Evolutionary conservation across 2,113 vertebrate species (phyloP), one percentile per base, ranked within the genome.

Genomic region (Alligator sinensis): DNA sequence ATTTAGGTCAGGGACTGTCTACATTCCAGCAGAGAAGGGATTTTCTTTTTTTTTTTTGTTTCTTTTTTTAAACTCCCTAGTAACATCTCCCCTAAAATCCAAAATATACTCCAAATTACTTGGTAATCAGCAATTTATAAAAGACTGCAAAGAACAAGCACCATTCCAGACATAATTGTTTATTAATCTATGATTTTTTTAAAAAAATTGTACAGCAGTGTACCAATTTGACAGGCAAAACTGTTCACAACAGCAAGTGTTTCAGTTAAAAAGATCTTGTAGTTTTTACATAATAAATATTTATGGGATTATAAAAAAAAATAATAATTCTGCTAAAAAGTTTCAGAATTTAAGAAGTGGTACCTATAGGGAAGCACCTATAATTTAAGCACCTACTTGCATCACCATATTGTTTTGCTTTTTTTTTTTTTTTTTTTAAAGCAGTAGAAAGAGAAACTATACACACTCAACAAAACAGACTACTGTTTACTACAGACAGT

Each of bases 41-140:
- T 68, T 19, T 86, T 96, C 97, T 95, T 28, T 24, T 86, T 96
- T 97, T 95, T 28, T 24, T 38, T 64, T 86, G 60, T 81, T 61
- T 58, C 18, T 72, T 24, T 80, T 24, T 83, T 77, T 85, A 64
- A 47, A 47, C 47, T 47, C 47, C 47, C 47, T 9, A 47, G 47
- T 47, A 47, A 47, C 47, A 9, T 47, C 47, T 47, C 47, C 47
- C 47, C 47, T 47, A 47, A 47, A 9, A 47, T 47, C 55, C 60
- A 85, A 15, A 28, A 38, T 75, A 28, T 4, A 2, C 16, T 64
- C 76, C 55, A 47, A 82, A 4, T 58, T 76, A 30, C 15, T 63
- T 38, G 25, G 47, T 55, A n/a, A n/a, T 55, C 27, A 66, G 57
- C 77, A 38, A 30, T 7, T 18, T n/a, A 72, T 30, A 80, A 55